phyloP scores from a whole-genome alignment of 2,113 vertebrate species.

The Morone saxatilis region DNA sequence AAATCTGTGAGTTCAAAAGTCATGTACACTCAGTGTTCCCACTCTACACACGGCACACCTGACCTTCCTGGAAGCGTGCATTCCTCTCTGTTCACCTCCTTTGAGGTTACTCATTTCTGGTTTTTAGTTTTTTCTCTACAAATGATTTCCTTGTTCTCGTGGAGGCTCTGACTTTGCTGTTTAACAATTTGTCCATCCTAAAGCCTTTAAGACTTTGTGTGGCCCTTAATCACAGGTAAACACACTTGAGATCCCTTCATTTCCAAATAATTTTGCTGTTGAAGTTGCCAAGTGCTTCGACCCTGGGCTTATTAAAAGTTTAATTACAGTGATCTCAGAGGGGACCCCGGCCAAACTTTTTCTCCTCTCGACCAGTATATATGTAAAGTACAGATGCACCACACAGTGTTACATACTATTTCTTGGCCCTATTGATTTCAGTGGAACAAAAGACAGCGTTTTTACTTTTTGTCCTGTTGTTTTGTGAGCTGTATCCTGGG shows the following conservation, averaged over 20 bases:
- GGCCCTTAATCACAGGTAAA: background rate
- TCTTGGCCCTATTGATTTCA: conserved; percentile 49
- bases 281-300: background rate
- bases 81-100: background rate
- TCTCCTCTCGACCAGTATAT: background rate
- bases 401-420: background rate
- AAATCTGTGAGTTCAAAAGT: too few relatives aligned
- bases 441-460: conserved; percentile 24
- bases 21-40: background rate
- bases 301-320: background rate
- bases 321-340: background rate
- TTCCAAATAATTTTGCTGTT: background rate
- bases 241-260: background rate
- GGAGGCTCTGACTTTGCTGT: background rate
- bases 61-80: background rate
- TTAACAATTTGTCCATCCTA: background rate
- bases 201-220: background rate
- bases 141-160: background rate
- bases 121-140: background rate
- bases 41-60: background rate
- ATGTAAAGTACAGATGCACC: background rate
- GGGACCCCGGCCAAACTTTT: conserved; percentile 8
- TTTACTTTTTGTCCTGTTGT: conserved; percentile 11
- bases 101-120: background rate
- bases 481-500: conserved; percentile 37